Conservation (phyloP, 1,140 invertebrate species). For the Arctopsyche grandis region DNA sequence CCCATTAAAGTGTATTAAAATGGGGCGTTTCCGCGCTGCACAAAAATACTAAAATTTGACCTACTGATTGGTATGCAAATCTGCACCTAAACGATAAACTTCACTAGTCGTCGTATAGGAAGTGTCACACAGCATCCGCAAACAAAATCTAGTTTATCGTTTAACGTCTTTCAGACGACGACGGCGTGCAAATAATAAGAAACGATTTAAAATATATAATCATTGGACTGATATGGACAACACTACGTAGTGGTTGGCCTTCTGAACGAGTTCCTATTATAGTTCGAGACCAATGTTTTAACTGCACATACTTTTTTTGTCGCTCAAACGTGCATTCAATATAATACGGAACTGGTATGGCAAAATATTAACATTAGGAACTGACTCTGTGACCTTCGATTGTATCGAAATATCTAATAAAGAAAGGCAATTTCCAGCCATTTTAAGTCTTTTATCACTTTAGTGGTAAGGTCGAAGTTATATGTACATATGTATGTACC, state of each 20-base stretch:
- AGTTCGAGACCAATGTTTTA: conserved; percentile 17
- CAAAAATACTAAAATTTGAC: no score
- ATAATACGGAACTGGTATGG: not conserved
- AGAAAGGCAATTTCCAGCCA: not conserved
- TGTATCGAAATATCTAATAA: no score
- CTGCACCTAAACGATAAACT: no score
- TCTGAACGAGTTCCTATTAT: conserved; percentile 20
- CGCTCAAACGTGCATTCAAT: not conserved
- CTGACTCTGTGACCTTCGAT: no score
- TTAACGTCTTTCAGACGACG: not conserved
- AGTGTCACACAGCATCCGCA: not conserved
- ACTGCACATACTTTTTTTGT: conserved; percentile 8
- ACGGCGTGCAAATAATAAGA: no score
- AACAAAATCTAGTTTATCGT: not conserved
- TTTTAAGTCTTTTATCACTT: no score
- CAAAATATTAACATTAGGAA: not conserved
- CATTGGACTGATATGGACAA: conserved; percentile 15
- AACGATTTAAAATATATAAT: not conserved
- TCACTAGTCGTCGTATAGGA: no score
- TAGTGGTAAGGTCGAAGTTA: not conserved
- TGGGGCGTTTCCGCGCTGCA: no score
- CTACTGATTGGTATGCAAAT: no score
- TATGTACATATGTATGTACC: no score
- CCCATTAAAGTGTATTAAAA: no score
- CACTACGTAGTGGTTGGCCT: conserved; percentile 5